Conservation (phyloP, 2,888 invertebrate genomes). For the Drosophila stalkeri region DNA sequence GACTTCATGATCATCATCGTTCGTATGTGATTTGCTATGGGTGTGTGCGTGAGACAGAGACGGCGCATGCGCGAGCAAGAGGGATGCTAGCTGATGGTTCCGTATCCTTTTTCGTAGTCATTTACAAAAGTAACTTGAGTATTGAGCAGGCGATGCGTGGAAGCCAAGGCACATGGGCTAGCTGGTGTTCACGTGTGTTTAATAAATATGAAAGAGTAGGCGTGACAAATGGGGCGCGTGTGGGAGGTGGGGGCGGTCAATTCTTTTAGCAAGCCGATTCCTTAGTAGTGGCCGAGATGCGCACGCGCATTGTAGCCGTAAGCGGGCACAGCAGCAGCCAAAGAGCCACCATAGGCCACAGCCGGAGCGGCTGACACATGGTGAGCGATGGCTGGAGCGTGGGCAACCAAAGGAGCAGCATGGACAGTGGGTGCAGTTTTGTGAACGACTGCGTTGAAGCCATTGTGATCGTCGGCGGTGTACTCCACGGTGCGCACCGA, state of each 20-base stretch:
- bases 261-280: not conserved
- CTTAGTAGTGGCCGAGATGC: constrained; percentile 82
- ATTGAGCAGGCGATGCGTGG: constrained; percentile 63
- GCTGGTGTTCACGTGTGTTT: constrained; percentile 52
- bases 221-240: constrained; percentile 21
- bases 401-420: constrained; percentile 65
- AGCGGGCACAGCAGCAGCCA: constrained; percentile 77
- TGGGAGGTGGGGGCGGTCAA: constrained; percentile 28
- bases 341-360: constrained; percentile 74
- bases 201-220: constrained; percentile 68
- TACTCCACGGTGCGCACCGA: constrained; percentile 85
- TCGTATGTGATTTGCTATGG: constrained; percentile 9
- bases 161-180: too few relatives aligned
- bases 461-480: constrained; percentile 85
- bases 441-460: constrained; percentile 85
- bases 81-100: constrained; percentile 5
- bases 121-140: constrained; percentile 69
- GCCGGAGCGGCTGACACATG: constrained; percentile 82
- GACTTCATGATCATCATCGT: constrained; percentile 23
- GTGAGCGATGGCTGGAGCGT: constrained; percentile 76
- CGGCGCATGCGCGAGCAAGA: constrained; percentile 22
- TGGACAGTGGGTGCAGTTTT: constrained; percentile 84
- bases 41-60: constrained; percentile 34
- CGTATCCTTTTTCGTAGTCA: constrained; percentile 22
- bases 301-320: constrained; percentile 82